phyloP scores from a whole-genome alignment of 2,113 vertebrate genomes.

The Bos javanicus region DNA sequence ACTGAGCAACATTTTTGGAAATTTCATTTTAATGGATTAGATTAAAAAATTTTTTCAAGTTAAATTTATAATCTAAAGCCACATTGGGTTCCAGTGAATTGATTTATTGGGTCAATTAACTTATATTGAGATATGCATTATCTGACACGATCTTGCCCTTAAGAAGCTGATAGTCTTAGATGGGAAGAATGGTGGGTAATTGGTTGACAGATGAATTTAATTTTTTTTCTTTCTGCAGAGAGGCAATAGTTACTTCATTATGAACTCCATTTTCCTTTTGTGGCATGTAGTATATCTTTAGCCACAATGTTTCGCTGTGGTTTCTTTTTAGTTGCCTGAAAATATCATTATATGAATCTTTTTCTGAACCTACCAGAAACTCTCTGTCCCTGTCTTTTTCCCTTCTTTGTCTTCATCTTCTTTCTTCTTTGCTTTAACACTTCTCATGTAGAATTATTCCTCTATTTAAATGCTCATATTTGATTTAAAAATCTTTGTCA shows the following conservation, averaged over 20 bases:
- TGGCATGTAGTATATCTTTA: not conserved
- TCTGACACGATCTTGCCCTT: not conserved
- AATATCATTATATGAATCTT: not conserved
- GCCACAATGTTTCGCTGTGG: not conserved
- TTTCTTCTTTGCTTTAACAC: not conserved
- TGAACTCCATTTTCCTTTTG: not conserved
- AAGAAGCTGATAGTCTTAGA: not conserved
- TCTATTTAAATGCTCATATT: conserved; percentile 28
- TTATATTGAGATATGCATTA: not conserved
- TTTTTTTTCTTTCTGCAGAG: not conserved
- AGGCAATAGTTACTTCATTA: not conserved
- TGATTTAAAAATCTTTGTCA: conserved; percentile 30
- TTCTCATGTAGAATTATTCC: not conserved
- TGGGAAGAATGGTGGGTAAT: not conserved
- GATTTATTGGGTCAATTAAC: not conserved
- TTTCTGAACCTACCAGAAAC: not conserved
- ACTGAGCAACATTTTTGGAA: conserved; percentile 3
- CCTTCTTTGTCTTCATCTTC: not conserved
- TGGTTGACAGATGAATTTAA: not conserved
- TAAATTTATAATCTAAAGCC: conserved; percentile 3
- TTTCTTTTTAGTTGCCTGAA: conserved; percentile 11
- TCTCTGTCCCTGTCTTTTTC: not conserved
- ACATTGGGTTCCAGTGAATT: not conserved
- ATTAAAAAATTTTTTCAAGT: conserved; percentile 17
- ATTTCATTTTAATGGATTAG: conserved; percentile 34